Evolutionary conservation across 2,888 invertebrate species (phyloP).

Genomic region (Congeria kusceri): DNA sequence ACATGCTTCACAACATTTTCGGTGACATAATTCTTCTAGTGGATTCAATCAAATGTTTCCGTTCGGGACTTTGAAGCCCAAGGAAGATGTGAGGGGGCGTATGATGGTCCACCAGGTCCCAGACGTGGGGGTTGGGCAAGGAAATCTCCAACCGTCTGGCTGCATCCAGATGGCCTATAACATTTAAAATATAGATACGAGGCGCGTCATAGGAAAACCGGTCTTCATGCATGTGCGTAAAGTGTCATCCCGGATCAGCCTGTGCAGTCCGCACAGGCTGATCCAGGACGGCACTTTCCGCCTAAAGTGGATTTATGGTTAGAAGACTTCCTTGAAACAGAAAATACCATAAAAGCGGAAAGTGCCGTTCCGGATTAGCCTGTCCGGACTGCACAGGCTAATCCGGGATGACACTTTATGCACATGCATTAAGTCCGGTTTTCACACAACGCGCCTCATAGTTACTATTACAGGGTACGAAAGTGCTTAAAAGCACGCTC

Average conservation of each 20-base stretch:
- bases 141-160: constrained; percentile 71
- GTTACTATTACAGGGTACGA: no score
- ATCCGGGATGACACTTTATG: no score
- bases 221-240: no score
- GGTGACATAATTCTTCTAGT: constrained; percentile 44
- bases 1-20: constrained; percentile 13
- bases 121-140: constrained; percentile 71
- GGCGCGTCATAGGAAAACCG: not conserved
- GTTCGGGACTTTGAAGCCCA: constrained; percentile 74
- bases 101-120: constrained; percentile 77
- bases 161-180: constrained; percentile 73
- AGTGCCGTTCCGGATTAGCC: no score
- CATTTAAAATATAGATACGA: not conserved
- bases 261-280: no score
- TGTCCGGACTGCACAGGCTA: no score
- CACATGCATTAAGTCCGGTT: no score
- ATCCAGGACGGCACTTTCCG: no score
- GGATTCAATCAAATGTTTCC: constrained; percentile 71
- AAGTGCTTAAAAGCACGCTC: no score
- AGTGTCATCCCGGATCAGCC: no score
- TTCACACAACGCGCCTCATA: no score
- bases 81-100: constrained; percentile 75
- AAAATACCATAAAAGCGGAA: not conserved
- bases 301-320: not conserved
- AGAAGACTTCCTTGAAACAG: not conserved